Conservation (phyloP, 1,140 invertebrate species). For the Chironomus striatipennis region DNA sequence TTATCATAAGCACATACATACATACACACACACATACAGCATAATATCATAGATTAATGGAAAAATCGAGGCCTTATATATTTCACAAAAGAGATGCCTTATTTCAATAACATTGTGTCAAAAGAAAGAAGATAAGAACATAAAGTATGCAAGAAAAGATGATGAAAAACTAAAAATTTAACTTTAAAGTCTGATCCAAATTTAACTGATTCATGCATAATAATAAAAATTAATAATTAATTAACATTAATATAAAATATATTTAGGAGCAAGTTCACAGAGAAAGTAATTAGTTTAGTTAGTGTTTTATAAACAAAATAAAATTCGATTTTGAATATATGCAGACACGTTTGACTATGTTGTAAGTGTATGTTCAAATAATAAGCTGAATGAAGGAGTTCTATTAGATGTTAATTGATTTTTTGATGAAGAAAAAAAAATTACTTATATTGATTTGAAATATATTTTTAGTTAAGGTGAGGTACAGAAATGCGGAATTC, state of each 20-base stretch:
- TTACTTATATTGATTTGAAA: constrained; percentile 16
- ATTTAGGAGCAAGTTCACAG: not conserved
- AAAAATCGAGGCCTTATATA: too few relatives aligned
- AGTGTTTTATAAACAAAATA: constrained; percentile 14
- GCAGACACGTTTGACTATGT: not conserved
- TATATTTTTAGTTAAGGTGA: constrained; percentile 6
- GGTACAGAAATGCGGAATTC: not conserved
- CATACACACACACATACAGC: too few relatives aligned
- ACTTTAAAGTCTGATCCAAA: constrained; percentile 20
- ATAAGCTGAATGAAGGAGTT: constrained; percentile 23
- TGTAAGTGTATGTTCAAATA: not conserved
- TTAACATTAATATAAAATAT: not conserved
- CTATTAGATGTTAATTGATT: constrained; percentile 17
- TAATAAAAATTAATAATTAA: too few relatives aligned
- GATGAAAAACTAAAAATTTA: not conserved
- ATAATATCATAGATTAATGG: too few relatives aligned
- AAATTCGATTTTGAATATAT: not conserved
- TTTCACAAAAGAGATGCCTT: too few relatives aligned
- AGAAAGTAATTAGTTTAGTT: not conserved
- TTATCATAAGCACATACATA: too few relatives aligned
- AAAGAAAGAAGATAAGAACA: not conserved
- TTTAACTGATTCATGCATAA: not conserved
- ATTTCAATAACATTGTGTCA: not conserved
- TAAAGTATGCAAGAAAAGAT: not conserved
- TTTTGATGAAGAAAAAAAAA: not conserved